phyloP scores from a whole-genome alignment of 2,888 invertebrate species.

The Tortrix viridana region DNA sequence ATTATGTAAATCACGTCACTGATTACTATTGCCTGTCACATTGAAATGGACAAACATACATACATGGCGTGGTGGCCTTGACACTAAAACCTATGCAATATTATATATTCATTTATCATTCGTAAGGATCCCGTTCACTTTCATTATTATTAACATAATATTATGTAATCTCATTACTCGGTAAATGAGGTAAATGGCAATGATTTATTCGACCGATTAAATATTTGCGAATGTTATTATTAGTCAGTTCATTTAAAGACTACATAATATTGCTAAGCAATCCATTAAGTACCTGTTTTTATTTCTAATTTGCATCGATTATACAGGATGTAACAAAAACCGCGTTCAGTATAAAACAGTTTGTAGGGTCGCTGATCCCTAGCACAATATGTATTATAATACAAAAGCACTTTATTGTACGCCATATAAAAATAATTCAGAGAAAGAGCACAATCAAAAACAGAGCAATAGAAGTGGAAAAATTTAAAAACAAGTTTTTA shows the following conservation, averaged over 20 bases:
- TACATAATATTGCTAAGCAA: neutral
- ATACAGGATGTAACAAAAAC: no score
- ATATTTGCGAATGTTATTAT: neutral
- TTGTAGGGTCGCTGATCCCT: no score
- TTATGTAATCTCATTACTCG: slow-evolving; percentile 31
- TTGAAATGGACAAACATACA: slow-evolving; percentile 40
- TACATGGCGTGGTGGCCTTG: slow-evolving; percentile 54
- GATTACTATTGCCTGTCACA: slow-evolving; percentile 52
- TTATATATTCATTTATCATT: slow-evolving; percentile 54
- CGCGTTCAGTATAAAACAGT: neutral
- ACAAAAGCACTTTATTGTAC: no score
- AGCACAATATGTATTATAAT: no score
- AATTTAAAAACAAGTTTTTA: no score
- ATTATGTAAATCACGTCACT: slow-evolving; percentile 61
- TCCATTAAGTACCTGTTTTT: neutral
- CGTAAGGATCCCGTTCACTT: slow-evolving; percentile 48
- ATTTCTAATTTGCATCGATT: neutral
- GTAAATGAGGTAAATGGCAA: slow-evolving; percentile 4
- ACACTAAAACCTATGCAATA: slow-evolving; percentile 49
- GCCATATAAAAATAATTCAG: no score
- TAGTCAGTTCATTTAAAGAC: neutral
- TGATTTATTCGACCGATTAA: slow-evolving; percentile 15
- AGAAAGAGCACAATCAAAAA: no score
- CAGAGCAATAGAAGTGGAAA: no score
- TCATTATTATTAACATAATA: slow-evolving; percentile 36